Evolutionary conservation across 2,113 vertebrate genomes (phyloP).

Genomic region (Trichomycterus rosablanca): DNA sequence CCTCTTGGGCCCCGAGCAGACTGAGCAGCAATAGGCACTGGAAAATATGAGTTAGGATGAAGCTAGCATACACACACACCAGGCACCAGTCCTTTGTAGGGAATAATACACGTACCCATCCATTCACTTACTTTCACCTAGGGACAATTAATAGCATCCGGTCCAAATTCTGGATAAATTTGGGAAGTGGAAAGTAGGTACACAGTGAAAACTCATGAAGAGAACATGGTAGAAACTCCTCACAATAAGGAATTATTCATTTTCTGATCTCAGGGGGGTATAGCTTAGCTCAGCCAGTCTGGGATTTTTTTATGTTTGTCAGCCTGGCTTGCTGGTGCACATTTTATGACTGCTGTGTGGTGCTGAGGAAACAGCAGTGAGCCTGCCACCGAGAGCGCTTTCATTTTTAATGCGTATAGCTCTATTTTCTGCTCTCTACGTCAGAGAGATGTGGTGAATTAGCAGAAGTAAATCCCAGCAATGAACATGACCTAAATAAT

Average conservation of each 20-base stretch:
- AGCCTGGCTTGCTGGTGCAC: conserved; percentile 21
- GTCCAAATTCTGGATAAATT: too few relatives aligned
- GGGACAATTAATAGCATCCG: too few relatives aligned
- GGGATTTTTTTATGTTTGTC: conserved; percentile 17
- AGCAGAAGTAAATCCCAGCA: conserved; percentile 31
- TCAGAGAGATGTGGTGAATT: conserved; percentile 21
- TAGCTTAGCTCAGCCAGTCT: conserved; percentile 19
- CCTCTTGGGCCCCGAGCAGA: conserved; percentile 11
- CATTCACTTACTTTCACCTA: too few relatives aligned
- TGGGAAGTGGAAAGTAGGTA: not conserved
- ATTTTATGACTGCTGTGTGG: conserved; percentile 12
- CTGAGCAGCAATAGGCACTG: conserved; percentile 1
- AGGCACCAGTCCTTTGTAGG: too few relatives aligned
- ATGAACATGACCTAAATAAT: conserved; percentile 43
- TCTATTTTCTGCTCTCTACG: conserved; percentile 17
- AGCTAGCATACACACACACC: conserved; percentile 8
- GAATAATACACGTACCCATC: too few relatives aligned
- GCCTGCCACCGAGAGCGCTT: conserved; percentile 22
- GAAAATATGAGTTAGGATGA: conserved; percentile 34
- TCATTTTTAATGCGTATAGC: conserved; percentile 30
- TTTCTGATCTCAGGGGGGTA: conserved; percentile 4
- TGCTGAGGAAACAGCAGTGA: conserved; percentile 5
- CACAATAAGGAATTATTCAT: conserved; percentile 33
- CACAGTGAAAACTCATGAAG: too few relatives aligned
- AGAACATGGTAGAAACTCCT: too few relatives aligned